phyloP scores from a whole-genome alignment of 2,888 invertebrate species.

The Podabrus alpinus region DNA sequence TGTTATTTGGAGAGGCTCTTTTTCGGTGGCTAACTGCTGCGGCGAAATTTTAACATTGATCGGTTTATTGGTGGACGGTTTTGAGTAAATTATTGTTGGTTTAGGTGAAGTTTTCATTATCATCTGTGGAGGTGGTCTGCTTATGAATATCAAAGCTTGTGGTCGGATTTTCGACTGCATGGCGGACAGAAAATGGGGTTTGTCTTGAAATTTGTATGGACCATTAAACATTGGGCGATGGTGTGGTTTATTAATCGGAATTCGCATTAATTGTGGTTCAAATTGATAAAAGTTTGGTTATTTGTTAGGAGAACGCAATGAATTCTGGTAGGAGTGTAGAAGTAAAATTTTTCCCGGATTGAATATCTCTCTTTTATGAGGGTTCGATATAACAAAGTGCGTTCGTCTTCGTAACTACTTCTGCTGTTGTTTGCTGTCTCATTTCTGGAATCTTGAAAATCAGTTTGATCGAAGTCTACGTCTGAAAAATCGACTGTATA shows the following conservation, averaged over 20 bases:
- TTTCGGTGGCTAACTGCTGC: constrained; percentile 49
- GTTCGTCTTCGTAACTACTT: not conserved
- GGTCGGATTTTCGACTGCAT: constrained; percentile 16
- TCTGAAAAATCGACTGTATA: constrained; percentile 2
- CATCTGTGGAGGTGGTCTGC: not conserved
- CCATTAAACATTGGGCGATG: constrained; percentile 20
- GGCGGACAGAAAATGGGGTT: not conserved
- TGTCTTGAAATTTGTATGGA: constrained; percentile 18
- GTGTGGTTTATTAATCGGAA: constrained; percentile 25
- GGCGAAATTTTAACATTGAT: constrained; percentile 48
- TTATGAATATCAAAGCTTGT: constrained; percentile 9
- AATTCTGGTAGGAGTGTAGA: not conserved
- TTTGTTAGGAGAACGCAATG: not conserved
- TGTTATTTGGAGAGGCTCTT: constrained; percentile 42
- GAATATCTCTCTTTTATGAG: not conserved
- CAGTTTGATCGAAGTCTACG: not conserved
- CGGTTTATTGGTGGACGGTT: not conserved
- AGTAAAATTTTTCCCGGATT: not conserved
- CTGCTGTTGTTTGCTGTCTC: not conserved
- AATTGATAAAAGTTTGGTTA: not conserved
- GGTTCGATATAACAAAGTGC: not conserved
- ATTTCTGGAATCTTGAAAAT: not conserved
- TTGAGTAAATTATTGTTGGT: not conserved
- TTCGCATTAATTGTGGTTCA: not conserved
- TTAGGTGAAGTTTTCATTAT: not conserved